Evolutionary conservation across 2,113 vertebrate genomes (phyloP), one percentile per base, ranked within the genome.

Genomic region (Silurus meridionalis): DNA sequence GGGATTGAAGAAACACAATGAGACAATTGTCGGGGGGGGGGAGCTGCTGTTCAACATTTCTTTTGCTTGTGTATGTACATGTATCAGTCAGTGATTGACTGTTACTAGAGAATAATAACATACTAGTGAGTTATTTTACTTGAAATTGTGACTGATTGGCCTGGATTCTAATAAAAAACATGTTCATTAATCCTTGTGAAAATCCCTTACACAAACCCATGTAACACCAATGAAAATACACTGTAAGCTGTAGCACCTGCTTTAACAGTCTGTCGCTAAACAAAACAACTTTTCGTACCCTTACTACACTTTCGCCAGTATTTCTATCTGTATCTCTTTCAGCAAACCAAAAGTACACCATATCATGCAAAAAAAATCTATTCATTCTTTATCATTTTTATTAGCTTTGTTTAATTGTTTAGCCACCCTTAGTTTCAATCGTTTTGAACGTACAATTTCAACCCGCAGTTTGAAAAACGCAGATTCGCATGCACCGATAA

Each of bases 21-120:
- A 81, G 23, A 53, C 21, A 84, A 55, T 19, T 55, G 11, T 61
- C 52, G 37, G 15, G 23, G 13, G 55, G 83, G 55, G 23, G 52
- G n/a, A 79, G 58, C 71, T 80, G 78, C 71, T 60, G 14, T 6
- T 28, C 57, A 74, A 77, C 57, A 83, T 86, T 86, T 78, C 79
- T 6, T 67, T 25, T 83, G 66, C 72, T 3, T 21, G n/a, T 53
- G 67, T n/a, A 10, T 21, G 21, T 9, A 2, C 11, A 52, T 23
- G 48, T 23, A 50, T 21, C 60, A n/a, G 9, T 52, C 10, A 4
- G 10, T n/a, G 61, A 6, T 48, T 82, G 9, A 14, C 8, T 57
- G 37, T 37, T 37, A 37, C 1, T 37, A 37, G 37, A 37, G 37
- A 69, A 37, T 37, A 69, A 14, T 37, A 69, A 69, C 0, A 6